Evolutionary conservation across 2,888 invertebrate species (phyloP).

Genomic region (Laothoe populi): DNA sequence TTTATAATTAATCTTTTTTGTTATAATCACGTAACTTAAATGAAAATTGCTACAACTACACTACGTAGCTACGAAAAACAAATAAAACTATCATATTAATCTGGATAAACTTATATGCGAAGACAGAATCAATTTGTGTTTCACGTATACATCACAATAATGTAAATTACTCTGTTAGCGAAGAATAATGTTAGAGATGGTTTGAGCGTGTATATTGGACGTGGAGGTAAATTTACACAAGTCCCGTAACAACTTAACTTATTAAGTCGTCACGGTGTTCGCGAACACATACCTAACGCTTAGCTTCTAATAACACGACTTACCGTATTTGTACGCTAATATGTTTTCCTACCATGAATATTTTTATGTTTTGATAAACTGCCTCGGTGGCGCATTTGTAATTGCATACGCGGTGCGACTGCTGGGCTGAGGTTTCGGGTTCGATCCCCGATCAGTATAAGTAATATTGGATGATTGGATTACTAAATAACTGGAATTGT

Average conservation of each 20-base stretch:
- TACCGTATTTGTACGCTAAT: not conserved
- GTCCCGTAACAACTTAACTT: conserved; percentile 78
- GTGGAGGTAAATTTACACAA: conserved; percentile 82
- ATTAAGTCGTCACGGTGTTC: conserved; percentile 75
- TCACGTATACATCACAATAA: conserved; percentile 47
- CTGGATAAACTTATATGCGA: not conserved
- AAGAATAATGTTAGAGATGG: conserved; percentile 73
- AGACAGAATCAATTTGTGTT: conserved; percentile 26
- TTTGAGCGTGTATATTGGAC: conserved; percentile 70
- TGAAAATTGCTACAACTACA: not conserved
- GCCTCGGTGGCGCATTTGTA: too few species aligned
- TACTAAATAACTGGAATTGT: too few species aligned
- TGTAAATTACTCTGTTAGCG: conserved; percentile 78
- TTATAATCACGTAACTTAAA: too few species aligned
- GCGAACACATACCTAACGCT: conserved; percentile 31
- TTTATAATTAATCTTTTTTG: too few species aligned
- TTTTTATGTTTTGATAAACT: not conserved
- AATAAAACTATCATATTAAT: not conserved
- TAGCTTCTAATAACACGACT: conserved; percentile 1
- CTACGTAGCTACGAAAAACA: not conserved
- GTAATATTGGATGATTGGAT: too few species aligned
- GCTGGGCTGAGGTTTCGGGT: too few species aligned
- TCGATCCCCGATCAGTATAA: too few species aligned
- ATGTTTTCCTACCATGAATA: not conserved
- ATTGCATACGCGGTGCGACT: too few species aligned